Conservation (phyloP, 2,113 vertebrate genomes). For the Phaetusa simplex region DNA sequence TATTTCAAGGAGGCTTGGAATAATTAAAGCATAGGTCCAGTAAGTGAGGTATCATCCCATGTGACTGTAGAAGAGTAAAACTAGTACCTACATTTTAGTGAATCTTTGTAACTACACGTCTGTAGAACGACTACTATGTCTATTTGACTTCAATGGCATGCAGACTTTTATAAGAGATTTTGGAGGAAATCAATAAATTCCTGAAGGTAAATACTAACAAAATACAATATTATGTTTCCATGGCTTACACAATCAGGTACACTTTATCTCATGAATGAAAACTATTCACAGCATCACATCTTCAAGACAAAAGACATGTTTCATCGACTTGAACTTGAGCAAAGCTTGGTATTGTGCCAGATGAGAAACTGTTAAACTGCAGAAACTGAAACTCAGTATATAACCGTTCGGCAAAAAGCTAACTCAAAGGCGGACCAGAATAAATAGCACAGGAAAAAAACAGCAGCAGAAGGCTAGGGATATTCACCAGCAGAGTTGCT, state of each 20-base stretch:
- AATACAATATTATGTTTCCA: neutral
- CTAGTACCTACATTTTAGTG: neutral
- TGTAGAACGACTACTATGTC: neutral
- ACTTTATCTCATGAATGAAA: neutral
- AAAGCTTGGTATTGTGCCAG: neutral
- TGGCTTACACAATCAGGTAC: neutral
- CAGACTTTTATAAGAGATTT: neutral
- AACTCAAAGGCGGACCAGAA: neutral
- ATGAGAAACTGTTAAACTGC: neutral
- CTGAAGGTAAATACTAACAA: neutral
- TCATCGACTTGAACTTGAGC: neutral
- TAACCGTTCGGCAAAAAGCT: neutral
- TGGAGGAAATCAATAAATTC: neutral
- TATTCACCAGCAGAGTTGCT: neutral
- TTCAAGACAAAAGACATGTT: neutral
- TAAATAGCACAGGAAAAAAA: neutral
- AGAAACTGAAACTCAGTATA: neutral
- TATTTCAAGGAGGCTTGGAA: neutral
- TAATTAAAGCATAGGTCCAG: neutral
- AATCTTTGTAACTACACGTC: neutral
- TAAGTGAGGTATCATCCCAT: accelerated
- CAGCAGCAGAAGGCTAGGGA: neutral
- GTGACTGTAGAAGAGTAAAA: neutral
- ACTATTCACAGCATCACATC: neutral
- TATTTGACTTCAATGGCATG: neutral